A percentile compares a stretch with the other conserved stretches of the same genome.
These are phyloP conservation scores for Telenomus remus DNA, from an alignment of 1,140 invertebrate genomes.

Conservation along the genomic window DNA sequence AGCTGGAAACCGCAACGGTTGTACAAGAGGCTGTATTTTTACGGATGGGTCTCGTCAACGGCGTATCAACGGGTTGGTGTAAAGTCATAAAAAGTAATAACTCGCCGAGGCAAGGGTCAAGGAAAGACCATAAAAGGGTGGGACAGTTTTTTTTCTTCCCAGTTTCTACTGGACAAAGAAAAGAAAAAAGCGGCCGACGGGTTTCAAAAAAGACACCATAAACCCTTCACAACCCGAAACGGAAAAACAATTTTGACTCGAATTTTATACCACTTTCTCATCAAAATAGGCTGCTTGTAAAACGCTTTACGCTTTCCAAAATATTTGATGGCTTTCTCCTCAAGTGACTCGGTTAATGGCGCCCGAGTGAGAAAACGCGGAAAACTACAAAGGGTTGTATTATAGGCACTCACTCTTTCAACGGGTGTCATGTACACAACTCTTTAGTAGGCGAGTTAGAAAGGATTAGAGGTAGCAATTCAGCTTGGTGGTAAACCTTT, in stretches of 20 bases:
- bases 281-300: conserved; percentile 61
- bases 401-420: conserved; percentile 62
- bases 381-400: conserved; percentile 66
- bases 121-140: conserved; percentile 68
- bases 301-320: conserved; percentile 49
- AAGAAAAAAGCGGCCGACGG: conserved; percentile 38
- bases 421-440: conserved; percentile 43
- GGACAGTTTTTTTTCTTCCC: conserved; percentile 46
- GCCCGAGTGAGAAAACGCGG: conserved; percentile 18
- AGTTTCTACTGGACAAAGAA: conserved; percentile 43
- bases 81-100: conserved; percentile 68
- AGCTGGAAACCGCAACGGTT: conserved; percentile 64
- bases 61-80: conserved; percentile 63
- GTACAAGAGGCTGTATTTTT: conserved; percentile 63
- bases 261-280: conserved; percentile 57
- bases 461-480: conserved; percentile 67
- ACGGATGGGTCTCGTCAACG: conserved; percentile 33
- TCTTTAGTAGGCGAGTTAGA: conserved; percentile 63
- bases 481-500: conserved; percentile 62
- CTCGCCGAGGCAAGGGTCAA: conserved; percentile 67
- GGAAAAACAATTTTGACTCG: conserved; percentile 37
- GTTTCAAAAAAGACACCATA: conserved; percentile 64
- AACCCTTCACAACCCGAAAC: conserved; percentile 63
- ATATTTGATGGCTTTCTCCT: conserved; percentile 62
- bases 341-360: conserved; percentile 17